These are phyloP conservation scores for Orientallactaga sibirica DNA, from an alignment of 2,797 vertebrate genomes.

Conservation along the genomic window DNA sequence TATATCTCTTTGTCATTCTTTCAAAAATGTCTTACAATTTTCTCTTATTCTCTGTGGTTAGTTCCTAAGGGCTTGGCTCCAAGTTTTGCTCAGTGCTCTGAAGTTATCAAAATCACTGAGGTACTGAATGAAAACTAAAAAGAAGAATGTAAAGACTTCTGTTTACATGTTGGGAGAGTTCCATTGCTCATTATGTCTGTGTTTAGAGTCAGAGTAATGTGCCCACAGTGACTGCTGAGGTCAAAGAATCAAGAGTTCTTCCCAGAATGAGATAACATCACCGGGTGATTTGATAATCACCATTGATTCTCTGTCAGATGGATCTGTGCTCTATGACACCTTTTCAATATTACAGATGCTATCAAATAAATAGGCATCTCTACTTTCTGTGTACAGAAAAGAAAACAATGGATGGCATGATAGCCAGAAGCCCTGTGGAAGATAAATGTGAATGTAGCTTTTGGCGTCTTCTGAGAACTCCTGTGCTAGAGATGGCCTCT, in stretches of 20 bases:
- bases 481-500: not conserved
- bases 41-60: slow-evolving; percentile 17
- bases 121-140: not conserved
- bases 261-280: not conserved
- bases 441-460: not conserved
- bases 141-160: not conserved
- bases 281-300: slow-evolving; percentile 25
- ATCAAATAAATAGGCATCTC: slow-evolving; percentile 19
- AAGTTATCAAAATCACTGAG: slow-evolving; percentile 34
- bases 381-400: not conserved
- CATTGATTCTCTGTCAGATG: slow-evolving; percentile 50
- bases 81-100: not conserved
- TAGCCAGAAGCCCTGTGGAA: slow-evolving; percentile 26
- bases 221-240: not conserved
- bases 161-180: not conserved
- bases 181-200: not conserved
- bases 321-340: slow-evolving; percentile 14
- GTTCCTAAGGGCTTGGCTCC: not conserved
- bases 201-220: not conserved
- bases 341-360: slow-evolving; percentile 56
- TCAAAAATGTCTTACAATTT: slow-evolving; percentile 32
- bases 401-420: not conserved
- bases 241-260: slow-evolving; percentile 1
- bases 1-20: not conserved
- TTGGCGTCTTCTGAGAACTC: not conserved